Evolutionary conservation across 2,797 vertebrate species (phyloP).

Genomic region (Gymnothorax javanicus): DNA sequence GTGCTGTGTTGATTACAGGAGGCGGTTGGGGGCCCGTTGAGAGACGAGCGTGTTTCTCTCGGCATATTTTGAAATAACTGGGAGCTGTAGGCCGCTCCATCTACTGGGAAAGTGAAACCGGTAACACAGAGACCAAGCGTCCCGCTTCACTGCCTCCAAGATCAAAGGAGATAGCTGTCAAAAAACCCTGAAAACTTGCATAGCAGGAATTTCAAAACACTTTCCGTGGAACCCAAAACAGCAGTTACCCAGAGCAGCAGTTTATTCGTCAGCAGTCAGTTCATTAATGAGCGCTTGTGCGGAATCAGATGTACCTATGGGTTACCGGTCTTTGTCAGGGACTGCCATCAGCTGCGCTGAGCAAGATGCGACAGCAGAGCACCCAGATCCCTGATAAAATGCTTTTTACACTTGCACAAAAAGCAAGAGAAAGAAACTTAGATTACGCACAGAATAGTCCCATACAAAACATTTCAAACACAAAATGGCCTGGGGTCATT

Average conservation of each 20-base stretch:
- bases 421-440: slow-evolving; percentile 34
- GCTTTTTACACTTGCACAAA: slow-evolving; percentile 16
- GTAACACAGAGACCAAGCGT: slow-evolving; percentile 26
- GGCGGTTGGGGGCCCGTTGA: slow-evolving; percentile 37
- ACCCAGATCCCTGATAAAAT: slow-evolving; percentile 33
- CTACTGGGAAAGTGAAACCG: slow-evolving; percentile 25
- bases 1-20: slow-evolving; percentile 51
- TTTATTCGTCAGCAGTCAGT: slow-evolving; percentile 8
- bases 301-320: slow-evolving; percentile 28
- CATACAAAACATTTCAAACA: slow-evolving; percentile 27
- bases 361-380: slow-evolving; percentile 21
- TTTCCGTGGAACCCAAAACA: slow-evolving; percentile 34
- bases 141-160: background rate
- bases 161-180: slow-evolving; percentile 37
- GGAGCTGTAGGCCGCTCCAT: slow-evolving; percentile 23
- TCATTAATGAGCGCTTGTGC: slow-evolving; percentile 37
- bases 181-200: slow-evolving; percentile 17
- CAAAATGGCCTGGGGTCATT: background rate
- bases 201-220: slow-evolving; percentile 35
- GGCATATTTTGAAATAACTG: slow-evolving; percentile 48
- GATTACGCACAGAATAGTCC: slow-evolving; percentile 30
- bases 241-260: background rate
- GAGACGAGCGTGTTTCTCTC: slow-evolving; percentile 39
- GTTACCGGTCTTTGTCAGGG: slow-evolving; percentile 3
- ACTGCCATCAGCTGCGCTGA: slow-evolving; percentile 7